phyloP scores from a whole-genome alignment of 2,888 invertebrate species.

The Acleris holmiana region DNA sequence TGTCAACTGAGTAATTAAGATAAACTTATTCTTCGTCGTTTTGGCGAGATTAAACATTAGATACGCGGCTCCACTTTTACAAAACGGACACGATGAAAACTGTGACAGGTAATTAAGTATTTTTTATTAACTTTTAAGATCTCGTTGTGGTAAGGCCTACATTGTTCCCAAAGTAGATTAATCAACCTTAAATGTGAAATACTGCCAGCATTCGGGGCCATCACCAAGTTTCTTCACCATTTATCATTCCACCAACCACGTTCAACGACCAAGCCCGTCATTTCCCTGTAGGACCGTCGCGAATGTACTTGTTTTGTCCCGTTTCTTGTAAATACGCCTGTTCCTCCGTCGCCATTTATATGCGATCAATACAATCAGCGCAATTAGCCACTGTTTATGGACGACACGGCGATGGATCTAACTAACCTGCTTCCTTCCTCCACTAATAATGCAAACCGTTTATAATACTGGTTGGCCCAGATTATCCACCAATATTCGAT shows the following conservation, averaged over 20 bases:
- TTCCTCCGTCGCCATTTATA: constrained; percentile 48
- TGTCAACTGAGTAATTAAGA: constrained; percentile 46
- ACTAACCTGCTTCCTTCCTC: constrained; percentile 51
- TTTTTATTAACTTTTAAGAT: constrained; percentile 9
- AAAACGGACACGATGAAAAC: constrained; percentile 25
- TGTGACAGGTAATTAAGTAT: constrained; percentile 28
- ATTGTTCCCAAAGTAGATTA: too few relatives aligned
- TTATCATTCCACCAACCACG: too few relatives aligned
- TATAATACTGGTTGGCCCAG: constrained; percentile 15
- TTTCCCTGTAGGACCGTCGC: constrained; percentile 7
- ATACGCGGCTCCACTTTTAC: constrained; percentile 36
- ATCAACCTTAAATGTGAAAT: too few relatives aligned
- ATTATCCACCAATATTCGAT: constrained; percentile 6
- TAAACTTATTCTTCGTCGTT: constrained; percentile 37
- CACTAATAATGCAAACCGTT: constrained; percentile 25
- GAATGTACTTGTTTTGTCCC: constrained; percentile 39
- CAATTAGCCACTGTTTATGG: constrained; percentile 52
- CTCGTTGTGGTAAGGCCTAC: background rate
- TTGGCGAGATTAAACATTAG: constrained; percentile 29
- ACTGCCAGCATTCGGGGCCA: too few relatives aligned
- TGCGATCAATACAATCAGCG: constrained; percentile 51
- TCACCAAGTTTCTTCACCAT: too few relatives aligned
- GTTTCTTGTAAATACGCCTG: constrained; percentile 40
- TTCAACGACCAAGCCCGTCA: too few relatives aligned
- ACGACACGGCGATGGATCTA: constrained; percentile 45